Evolutionary conservation across 1,140 invertebrate genomes (phyloP), one percentile per base, ranked within the genome.

Genomic region (Lethocerus indicus): DNA sequence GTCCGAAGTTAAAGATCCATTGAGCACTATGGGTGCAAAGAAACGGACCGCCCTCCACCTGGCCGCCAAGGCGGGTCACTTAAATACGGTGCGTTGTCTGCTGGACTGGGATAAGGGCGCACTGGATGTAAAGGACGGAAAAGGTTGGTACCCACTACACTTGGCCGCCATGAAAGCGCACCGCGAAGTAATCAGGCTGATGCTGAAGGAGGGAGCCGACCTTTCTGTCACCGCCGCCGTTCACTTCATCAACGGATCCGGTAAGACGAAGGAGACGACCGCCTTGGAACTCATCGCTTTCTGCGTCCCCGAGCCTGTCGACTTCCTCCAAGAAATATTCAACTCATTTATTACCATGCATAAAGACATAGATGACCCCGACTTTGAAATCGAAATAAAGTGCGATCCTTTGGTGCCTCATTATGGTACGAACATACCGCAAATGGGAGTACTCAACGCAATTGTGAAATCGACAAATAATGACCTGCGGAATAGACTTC

Each of bases 121-220:
- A 27, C 51, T 75, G 28, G 62, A 68, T 48, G 60, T 64, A 53
- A 61, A 64, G 23, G 72, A 78, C 56, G 60, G 57, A 29, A 57
- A 68, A 56, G 72, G 72, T 44, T 69, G 72, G 60, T 72, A 72
- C 32, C 73, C 78, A 26, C 61, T 81, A 45, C 74, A 79, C 56
- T 62, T 74, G 21, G 76, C 78, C 2, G 71, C 72, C 47, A 67
- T 67, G 53, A 62, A 67, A 35, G 72, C 74, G 6, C 72, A 72
- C 40, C 64, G 67, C 52, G 70, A 75, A 35, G 70, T 73, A 53
- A 71, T 77, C 26, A 56, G 63, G n/a, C 55, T 71, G 9, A 63
- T 79, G 29, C 52, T 81, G 7, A 60, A 68, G 39, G 67, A 72
- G 53, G 75, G 76, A 20, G 73, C 71, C n/a, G 70, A 72, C 55